Evolutionary conservation across 2,113 vertebrate species (phyloP).

Genomic region (Progne subis): DNA sequence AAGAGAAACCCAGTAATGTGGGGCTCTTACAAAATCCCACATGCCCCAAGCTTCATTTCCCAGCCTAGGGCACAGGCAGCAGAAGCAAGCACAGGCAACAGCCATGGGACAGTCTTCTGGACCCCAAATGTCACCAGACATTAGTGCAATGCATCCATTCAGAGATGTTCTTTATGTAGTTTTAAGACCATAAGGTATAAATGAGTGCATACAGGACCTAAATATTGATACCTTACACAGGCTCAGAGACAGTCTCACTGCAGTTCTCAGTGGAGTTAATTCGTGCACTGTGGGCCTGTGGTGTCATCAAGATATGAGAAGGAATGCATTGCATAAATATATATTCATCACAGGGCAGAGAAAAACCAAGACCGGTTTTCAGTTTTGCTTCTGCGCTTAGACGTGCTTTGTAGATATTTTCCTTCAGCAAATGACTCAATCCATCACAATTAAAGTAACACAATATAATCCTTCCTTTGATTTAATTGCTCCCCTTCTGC

Average conservation of each 20-base stretch:
- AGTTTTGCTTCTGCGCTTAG: neutral
- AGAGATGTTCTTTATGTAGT: neutral
- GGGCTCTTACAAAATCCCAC: neutral
- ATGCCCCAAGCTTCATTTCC: neutral
- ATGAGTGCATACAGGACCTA: neutral
- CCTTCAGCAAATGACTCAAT: slow-evolving; percentile 19
- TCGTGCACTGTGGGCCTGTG: neutral
- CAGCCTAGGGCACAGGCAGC: rapidly evolving
- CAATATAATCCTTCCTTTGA: neutral
- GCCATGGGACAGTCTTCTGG: neutral
- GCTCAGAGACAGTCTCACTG: neutral
- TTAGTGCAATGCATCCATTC: neutral
- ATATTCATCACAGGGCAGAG: neutral
- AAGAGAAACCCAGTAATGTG: neutral
- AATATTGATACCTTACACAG: neutral
- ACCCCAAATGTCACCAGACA: neutral
- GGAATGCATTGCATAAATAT: slow-evolving; percentile 21
- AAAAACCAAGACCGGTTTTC: neutral
- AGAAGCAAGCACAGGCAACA: neutral
- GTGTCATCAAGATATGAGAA: neutral
- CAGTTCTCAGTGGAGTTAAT: neutral
- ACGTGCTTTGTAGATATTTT: slow-evolving; percentile 10
- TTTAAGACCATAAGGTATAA: neutral
- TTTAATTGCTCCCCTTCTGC: slow-evolving; percentile 37
- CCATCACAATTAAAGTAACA: slow-evolving; percentile 38